A percentile compares a stretch with the other conserved stretches of the same genome.
Evolutionary conservation across 2,113 vertebrate species (phyloP).

Genomic region (Hippocampus barbouri): DNA sequence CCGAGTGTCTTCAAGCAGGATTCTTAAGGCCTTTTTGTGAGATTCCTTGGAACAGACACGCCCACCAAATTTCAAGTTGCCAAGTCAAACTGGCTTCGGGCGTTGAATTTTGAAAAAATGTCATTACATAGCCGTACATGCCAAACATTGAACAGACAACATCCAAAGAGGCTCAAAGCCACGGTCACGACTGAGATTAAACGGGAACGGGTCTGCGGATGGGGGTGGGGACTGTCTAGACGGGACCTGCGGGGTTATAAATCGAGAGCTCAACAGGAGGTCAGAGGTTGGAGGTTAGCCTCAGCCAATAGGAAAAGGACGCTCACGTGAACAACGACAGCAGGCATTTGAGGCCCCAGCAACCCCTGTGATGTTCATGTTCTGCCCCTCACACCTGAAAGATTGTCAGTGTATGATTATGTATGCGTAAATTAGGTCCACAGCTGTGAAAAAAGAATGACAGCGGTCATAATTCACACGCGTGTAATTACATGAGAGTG

Average conservation of each 20-base stretch:
- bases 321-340: neutral
- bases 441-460: conserved; percentile 14
- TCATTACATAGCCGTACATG: neutral
- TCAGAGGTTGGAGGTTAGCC: conserved; percentile 38
- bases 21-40: neutral
- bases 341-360: neutral
- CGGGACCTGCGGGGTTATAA: conserved; percentile 15
- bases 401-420: neutral
- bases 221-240: conserved; percentile 33
- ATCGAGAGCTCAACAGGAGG: conserved; percentile 27
- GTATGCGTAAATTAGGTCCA: neutral
- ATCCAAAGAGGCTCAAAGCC: conserved; percentile 8
- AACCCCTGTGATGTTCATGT: neutral
- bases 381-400: neutral
- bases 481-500: conserved; percentile 15
- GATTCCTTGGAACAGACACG: neutral
- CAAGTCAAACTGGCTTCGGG: neutral
- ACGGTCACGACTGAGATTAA: conserved; percentile 12
- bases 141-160: neutral
- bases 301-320: conserved; percentile 8
- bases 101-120: neutral
- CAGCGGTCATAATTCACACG: conserved; percentile 2
- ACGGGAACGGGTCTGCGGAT: neutral
- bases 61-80: neutral
- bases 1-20: neutral